These are phyloP conservation scores for Coelinius sp. DNA, from an alignment of 2,888 invertebrate species.

Conservation along the genomic window DNA sequence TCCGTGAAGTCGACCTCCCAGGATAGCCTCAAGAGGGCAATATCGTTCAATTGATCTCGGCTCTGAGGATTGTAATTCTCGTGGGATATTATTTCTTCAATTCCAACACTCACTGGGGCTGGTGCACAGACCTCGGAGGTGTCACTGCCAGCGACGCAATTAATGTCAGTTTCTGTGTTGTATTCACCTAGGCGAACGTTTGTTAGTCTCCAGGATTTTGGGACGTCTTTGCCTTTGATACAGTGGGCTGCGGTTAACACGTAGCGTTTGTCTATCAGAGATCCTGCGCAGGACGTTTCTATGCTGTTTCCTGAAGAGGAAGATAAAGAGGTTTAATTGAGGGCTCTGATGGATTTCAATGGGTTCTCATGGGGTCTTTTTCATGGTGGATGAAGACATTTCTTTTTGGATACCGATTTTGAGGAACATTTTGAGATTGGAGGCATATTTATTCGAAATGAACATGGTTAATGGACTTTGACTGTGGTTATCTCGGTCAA, in stretches of 20 bases:
- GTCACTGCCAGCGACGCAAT: slow-evolving; percentile 73
- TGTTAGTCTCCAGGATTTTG: slow-evolving; percentile 75
- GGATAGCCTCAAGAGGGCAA: slow-evolving; percentile 79
- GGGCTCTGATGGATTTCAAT: too few species aligned
- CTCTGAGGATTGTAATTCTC: slow-evolving; percentile 75
- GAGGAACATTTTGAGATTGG: too few species aligned
- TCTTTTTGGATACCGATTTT: too few species aligned
- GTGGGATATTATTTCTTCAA: slow-evolving; percentile 79
- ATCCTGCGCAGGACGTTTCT: slow-evolving; percentile 82
- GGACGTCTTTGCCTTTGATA: slow-evolving; percentile 77
- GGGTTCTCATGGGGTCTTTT: too few species aligned
- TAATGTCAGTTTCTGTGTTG: slow-evolving; percentile 75
- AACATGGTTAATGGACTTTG: too few species aligned
- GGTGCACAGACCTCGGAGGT: slow-evolving; percentile 73
- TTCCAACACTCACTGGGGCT: slow-evolving; percentile 74
- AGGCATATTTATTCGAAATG: too few species aligned
- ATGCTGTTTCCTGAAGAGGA: slow-evolving; percentile 72
- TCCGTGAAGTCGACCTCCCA: slow-evolving; percentile 73
- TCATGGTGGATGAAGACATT: too few species aligned
- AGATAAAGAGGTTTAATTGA: not conserved
- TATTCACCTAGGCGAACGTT: slow-evolving; percentile 79
- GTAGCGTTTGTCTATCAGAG: slow-evolving; percentile 78
- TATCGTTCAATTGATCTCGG: slow-evolving; percentile 80
- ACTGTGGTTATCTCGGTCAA: too few species aligned
- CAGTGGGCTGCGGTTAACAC: slow-evolving; percentile 85